Evolutionary conservation across 1,140 invertebrate species (phyloP).

Genomic region (Bicyclus anynana): DNA sequence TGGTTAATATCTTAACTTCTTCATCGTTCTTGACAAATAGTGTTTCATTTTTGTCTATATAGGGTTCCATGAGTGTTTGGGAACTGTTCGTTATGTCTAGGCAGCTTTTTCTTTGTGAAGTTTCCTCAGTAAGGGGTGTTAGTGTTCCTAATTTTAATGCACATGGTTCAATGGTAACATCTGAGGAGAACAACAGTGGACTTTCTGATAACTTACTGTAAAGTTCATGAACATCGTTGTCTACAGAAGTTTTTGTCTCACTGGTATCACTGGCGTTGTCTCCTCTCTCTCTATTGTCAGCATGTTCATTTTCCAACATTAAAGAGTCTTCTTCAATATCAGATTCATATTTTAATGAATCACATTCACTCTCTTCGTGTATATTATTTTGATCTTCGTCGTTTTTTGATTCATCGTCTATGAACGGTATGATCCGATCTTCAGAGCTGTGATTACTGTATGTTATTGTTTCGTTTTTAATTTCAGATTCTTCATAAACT

Average conservation of each 20-base stretch:
- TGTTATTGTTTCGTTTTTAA: constrained; percentile 26
- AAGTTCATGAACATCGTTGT: constrained; percentile 51
- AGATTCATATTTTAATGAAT: constrained; percentile 33
- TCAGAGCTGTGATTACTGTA: constrained; percentile 25
- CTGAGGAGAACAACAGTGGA: constrained; percentile 21
- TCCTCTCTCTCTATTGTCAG: constrained; percentile 16
- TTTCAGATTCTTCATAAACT: constrained; percentile 28
- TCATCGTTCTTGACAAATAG: constrained; percentile 32
- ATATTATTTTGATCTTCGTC: constrained; percentile 25
- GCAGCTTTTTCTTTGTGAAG: constrained; percentile 37
- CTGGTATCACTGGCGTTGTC: constrained; percentile 35
- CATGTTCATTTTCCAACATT: constrained; percentile 33
- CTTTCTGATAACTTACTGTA: constrained; percentile 47
- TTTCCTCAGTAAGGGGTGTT: constrained; percentile 60
- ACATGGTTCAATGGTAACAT: constrained; percentile 26
- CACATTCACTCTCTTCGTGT: constrained; percentile 36
- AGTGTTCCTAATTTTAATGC: constrained; percentile 33
- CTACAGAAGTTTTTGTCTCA: constrained; percentile 40
- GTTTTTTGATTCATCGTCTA: constrained; percentile 38
- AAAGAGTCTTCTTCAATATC: constrained; percentile 64
- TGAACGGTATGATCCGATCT: constrained; percentile 32
- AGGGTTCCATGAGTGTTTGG: constrained; percentile 11
- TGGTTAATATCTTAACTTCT: constrained; percentile 33
- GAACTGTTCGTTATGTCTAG: constrained; percentile 36
- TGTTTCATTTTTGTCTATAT: constrained; percentile 18